Evolutionary conservation across 2,113 vertebrate genomes (phyloP).

Genomic region (Collichthys lucidus): DNA sequence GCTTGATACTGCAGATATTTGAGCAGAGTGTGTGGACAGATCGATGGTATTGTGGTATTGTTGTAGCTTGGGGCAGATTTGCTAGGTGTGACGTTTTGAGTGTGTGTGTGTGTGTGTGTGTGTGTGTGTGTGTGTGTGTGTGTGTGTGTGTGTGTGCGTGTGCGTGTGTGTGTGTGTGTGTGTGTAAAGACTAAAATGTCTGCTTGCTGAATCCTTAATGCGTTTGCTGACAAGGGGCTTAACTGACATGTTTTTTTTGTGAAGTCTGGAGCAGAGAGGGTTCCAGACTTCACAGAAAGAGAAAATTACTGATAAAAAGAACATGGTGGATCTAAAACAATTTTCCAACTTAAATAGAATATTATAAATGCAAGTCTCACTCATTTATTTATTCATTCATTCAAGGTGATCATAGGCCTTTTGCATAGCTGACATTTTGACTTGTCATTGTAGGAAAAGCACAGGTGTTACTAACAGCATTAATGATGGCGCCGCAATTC

Average conservation of each 20-base stretch:
- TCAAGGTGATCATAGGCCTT: no score
- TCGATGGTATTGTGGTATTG: constrained; percentile 41
- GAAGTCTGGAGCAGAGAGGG: not conserved
- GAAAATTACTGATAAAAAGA: not conserved
- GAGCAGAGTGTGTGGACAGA: constrained; percentile 39
- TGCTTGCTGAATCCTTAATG: not conserved
- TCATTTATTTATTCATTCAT: no score
- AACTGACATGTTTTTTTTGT: not conserved
- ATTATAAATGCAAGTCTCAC: not conserved
- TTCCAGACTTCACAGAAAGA: not conserved
- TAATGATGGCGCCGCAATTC: no score
- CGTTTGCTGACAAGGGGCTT: constrained; percentile 9
- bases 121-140: constrained; percentile 13
- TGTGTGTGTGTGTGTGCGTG: no score
- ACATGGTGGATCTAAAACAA: not conserved
- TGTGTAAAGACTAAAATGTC: constrained; percentile 9
- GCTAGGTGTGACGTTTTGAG: constrained; percentile 8
- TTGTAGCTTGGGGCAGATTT: constrained; percentile 38
- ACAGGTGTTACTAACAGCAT: no score
- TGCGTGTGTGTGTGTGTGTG: no score
- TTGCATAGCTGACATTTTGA: no score
- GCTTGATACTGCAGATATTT: constrained; percentile 53
- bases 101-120: constrained; percentile 5
- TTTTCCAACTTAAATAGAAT: not conserved
- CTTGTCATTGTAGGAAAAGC: no score